These are phyloP conservation scores for Sciurus vulgaris DNA, from an alignment of 2,797 vertebrate genomes.

Conservation along the genomic window DNA sequence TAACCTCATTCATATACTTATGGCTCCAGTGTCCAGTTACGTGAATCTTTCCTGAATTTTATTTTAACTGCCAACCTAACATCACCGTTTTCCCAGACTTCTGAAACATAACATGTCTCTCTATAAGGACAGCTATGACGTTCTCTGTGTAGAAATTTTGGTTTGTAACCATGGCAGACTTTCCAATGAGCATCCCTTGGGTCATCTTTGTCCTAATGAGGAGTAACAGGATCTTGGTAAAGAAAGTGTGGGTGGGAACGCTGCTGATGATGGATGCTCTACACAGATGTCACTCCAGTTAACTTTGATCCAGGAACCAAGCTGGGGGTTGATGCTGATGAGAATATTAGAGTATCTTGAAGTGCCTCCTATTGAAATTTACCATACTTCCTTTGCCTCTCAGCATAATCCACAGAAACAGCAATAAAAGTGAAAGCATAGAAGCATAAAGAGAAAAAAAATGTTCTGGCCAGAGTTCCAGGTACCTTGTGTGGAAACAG, in stretches of 20 bases:
- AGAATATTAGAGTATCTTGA: neutral
- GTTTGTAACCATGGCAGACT: neutral
- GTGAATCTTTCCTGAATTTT: constrained; percentile 38
- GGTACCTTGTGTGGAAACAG: constrained; percentile 49
- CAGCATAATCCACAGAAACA: constrained; percentile 10
- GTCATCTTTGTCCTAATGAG: neutral
- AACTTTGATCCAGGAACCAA: neutral
- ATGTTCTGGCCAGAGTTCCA: neutral
- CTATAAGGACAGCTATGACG: rapidly evolving
- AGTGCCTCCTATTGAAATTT: neutral
- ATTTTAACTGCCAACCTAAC: neutral
- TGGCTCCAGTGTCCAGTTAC: neutral
- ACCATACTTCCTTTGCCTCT: neutral
- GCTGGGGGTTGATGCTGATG: neutral
- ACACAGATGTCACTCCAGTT: neutral
- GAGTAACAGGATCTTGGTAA: neutral
- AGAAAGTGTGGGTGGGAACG: neutral
- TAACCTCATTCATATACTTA: neutral
- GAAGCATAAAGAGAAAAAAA: neutral
- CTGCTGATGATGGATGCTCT: neutral
- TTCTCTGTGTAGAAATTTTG: neutral
- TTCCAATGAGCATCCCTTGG: neutral
- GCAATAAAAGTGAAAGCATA: constrained; percentile 17
- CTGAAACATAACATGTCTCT: neutral
- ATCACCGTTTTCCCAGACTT: neutral